phyloP scores from a whole-genome alignment of 2,113 vertebrate species.

The Echinops telfairi region DNA sequence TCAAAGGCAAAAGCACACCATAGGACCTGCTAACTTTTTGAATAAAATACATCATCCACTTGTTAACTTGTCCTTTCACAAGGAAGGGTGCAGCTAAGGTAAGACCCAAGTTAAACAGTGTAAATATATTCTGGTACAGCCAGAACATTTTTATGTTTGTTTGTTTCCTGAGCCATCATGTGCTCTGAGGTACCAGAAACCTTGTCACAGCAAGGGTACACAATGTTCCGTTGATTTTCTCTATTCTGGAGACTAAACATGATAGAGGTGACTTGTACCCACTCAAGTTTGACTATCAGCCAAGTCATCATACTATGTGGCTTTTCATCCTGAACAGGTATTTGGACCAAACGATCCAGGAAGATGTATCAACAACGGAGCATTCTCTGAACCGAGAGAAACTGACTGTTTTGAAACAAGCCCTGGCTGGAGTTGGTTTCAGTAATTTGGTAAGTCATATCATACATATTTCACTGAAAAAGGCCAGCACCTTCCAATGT shows the following conservation, averaged over 20 bases:
- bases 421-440: slow-evolving; percentile 92
- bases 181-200: neutral
- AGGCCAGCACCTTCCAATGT: neutral
- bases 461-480: slow-evolving; percentile 44
- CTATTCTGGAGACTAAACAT: neutral
- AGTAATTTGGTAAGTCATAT: slow-evolving; percentile 91
- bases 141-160: neutral
- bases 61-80: neutral
- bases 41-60: neutral
- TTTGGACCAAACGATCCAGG: slow-evolving; percentile 84
- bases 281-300: neutral
- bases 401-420: slow-evolving; percentile 90
- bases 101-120: neutral
- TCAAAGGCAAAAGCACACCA: neutral
- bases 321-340: slow-evolving; percentile 87
- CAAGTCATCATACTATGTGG: neutral
- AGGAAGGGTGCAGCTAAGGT: slow-evolving; percentile 10
- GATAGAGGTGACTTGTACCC: neutral
- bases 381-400: slow-evolving; percentile 91
- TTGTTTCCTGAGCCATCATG: slow-evolving; percentile 39
- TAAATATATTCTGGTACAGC: neutral
- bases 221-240: slow-evolving; percentile 11
- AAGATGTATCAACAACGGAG: slow-evolving; percentile 84
- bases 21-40: neutral
- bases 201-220: slow-evolving; percentile 27